Conservation (phyloP, 2,888 invertebrate species). For the Tromatobia lineatoria region DNA sequence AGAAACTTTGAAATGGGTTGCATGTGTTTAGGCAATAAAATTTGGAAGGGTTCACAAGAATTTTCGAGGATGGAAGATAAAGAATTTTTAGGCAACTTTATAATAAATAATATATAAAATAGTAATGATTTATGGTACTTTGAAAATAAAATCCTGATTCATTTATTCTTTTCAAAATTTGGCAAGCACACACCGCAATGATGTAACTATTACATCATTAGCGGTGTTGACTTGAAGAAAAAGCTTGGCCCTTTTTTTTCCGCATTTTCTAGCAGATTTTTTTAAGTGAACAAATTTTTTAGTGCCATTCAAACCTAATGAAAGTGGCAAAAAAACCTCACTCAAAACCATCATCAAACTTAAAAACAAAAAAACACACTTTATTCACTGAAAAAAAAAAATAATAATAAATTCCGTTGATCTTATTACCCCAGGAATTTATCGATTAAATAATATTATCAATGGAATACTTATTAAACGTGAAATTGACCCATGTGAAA, state of each 20-base stretch:
- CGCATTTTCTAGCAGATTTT: too few relatives aligned
- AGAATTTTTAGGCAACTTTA: neutral
- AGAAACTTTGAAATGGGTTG: constrained; percentile 31
- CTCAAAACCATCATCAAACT: too few relatives aligned
- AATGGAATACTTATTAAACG: neutral
- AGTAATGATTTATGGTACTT: too few relatives aligned
- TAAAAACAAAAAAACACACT: neutral
- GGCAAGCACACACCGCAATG: too few relatives aligned
- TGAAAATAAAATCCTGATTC: neutral
- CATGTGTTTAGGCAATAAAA: constrained; percentile 45
- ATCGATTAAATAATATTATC: neutral
- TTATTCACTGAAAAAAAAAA: too few relatives aligned
- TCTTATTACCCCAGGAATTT: too few relatives aligned
- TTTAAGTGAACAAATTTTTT: too few relatives aligned
- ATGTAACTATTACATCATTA: too few relatives aligned
- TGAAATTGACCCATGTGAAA: neutral
- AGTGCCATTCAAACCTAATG: too few relatives aligned
- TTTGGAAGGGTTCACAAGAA: neutral
- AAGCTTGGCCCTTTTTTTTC: constrained; percentile 16
- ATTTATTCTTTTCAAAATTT: neutral
- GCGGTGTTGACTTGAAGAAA: constrained; percentile 37
- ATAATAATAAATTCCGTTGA: constrained; percentile 11
- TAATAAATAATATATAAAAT: neutral
- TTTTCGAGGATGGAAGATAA: neutral
- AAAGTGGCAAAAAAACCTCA: too few relatives aligned